Conservation (phyloP, 2,888 invertebrate genomes). For the Eupithecia subfuscata region DNA sequence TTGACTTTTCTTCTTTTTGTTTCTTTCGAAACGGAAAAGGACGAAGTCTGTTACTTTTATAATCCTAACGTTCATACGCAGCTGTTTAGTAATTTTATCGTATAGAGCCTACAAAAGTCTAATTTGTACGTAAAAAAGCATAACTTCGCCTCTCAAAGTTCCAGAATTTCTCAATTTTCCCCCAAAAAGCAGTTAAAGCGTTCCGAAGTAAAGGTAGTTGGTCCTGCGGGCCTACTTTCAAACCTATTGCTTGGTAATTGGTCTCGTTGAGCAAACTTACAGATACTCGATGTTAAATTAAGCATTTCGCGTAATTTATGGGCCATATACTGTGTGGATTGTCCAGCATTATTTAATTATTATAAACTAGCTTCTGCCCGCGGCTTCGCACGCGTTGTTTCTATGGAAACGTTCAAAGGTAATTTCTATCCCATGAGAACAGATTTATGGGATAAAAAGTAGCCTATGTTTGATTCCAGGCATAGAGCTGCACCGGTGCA, state of each 20-base stretch:
- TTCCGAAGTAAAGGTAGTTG: conserved; percentile 26
- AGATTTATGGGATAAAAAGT: too few relatives aligned
- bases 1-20: too few relatives aligned
- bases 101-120: conserved; percentile 7
- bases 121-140: conserved; percentile 16
- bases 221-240: conserved; percentile 28
- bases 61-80: not conserved
- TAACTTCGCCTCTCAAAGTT: conserved; percentile 20
- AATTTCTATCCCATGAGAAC: too few relatives aligned
- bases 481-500: too few relatives aligned
- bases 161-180: conserved; percentile 30
- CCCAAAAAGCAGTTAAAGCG: conserved; percentile 33
- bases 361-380: too few relatives aligned
- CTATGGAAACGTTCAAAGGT: too few relatives aligned
- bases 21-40: too few relatives aligned
- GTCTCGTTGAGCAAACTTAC: conserved; percentile 28
- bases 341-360: too few relatives aligned
- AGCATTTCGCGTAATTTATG: conserved; percentile 1
- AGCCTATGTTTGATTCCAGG: too few relatives aligned
- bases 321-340: too few relatives aligned
- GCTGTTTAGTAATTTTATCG: not conserved
- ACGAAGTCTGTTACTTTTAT: too few relatives aligned
- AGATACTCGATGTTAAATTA: conserved; percentile 26
- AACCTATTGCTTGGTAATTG: conserved; percentile 35
- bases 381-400: too few relatives aligned